Base-by-base conservation (phyloP, 2,797 vertebrate genomes). In the Sebastes kiyomatsui region DNA sequence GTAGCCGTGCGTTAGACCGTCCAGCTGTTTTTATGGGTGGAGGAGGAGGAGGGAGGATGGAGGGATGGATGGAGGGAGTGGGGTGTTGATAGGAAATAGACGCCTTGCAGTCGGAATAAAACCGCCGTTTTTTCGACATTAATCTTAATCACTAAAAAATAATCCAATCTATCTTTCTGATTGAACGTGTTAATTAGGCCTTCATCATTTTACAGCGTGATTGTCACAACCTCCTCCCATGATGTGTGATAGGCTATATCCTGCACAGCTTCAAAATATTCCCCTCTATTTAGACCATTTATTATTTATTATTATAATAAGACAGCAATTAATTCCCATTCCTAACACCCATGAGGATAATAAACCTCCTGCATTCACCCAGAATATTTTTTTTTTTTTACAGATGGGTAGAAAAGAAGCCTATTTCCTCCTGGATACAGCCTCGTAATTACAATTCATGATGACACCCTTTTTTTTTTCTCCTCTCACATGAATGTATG, bases 21-120 rank as follows among this genome's bases (percentile, higher is more conserved):
- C 94, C 95, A 95, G 94, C 93, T 95, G 94, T 93, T 93, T 93
- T 89, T 87, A 90, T 87, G 89, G 90, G 90, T 35, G 91, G 92
- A 82, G 77, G 75, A 79, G 82, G 25, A 27, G 42, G 42, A 38
- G 35, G 35, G 35, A 90, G 89, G 90, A 89, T 33, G 91, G 92
- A 82, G 77, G 75, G 80, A 81, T 4, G 80, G 85, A 66, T 23
- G 61, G 68, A 9, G 68, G 80, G 80, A 79, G 75, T 7, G 81
- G 87, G 90, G 83, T 87, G 91, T 90, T 89, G 91, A 87, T 88
- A 64, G 87, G 87, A 85, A 90, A 88, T 91, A 87, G 82, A 90
- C 89, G 90, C 82, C 84, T 91, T 85, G 65, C 82, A 82, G 82
- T 82, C 82, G 87, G 86, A 87, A 87, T 84, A 74, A 78, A 85